Evolutionary conservation across 2,797 vertebrate species (phyloP).

Genomic region (Dicrostonyx torquatus): DNA sequence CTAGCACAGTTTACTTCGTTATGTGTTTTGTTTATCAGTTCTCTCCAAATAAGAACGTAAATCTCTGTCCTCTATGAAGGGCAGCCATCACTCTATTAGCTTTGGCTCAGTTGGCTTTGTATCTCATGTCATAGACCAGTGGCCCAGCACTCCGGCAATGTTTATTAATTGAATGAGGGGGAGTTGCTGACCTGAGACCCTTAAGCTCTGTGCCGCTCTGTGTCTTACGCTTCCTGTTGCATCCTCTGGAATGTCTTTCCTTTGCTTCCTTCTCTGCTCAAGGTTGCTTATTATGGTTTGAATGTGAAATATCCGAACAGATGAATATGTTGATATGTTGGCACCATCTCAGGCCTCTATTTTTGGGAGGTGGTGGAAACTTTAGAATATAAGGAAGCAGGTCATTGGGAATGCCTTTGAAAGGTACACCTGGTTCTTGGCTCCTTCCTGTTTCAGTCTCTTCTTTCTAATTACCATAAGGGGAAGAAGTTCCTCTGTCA

Average conservation of each 20-base stretch:
- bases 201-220: neutral
- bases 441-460: neutral
- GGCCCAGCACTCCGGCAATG: neutral
- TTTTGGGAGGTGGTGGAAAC: neutral
- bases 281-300: neutral
- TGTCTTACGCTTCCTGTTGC: neutral
- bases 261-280: conserved; percentile 13
- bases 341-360: neutral
- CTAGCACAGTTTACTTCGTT: neutral
- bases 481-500: neutral
- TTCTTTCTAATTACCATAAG: neutral
- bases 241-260: neutral
- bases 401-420: neutral
- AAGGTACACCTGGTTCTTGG: neutral
- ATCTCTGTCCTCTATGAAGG: conserved; percentile 12
- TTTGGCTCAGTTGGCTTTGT: neutral
- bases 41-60: neutral
- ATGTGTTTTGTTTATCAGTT: conserved; percentile 30
- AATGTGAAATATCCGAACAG: neutral
- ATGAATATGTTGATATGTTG: neutral
- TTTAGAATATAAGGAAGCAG: neutral
- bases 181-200: neutral
- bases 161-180: neutral
- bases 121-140: neutral
- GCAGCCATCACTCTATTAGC: neutral